A percentile compares a stretch with the other conserved stretches of the same genome.
Conservation (phyloP, 1,140 invertebrate genomes). For the Antheraea pernyi region DNA sequence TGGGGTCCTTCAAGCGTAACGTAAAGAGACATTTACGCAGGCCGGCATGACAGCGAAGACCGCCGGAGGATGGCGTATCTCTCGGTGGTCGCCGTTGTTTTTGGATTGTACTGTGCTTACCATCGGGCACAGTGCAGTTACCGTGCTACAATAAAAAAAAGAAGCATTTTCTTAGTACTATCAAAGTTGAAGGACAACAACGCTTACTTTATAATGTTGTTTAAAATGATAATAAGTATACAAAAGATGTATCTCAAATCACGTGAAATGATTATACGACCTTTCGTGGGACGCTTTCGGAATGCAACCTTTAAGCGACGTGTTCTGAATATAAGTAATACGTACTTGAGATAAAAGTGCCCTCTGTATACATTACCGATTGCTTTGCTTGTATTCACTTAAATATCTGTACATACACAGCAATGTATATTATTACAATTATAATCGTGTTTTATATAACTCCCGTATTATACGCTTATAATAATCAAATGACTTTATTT, state of each 20-base stretch:
- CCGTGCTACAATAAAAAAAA: too few species aligned
- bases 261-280: conserved; percentile 21
- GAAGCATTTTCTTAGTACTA: background rate
- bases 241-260: background rate
- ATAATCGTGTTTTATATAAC: too few species aligned
- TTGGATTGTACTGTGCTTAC: too few species aligned
- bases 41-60: too few species aligned
- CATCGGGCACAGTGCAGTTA: too few species aligned
- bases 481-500: too few species aligned
- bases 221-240: background rate
- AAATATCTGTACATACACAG: background rate
- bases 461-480: too few species aligned
- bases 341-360: background rate
- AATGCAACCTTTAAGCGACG: conserved; percentile 38
- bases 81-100: too few species aligned
- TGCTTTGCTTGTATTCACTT: background rate
- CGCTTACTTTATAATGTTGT: background rate
- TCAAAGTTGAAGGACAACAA: background rate
- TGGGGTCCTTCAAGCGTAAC: too few species aligned
- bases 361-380: background rate
- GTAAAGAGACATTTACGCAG: too few species aligned
- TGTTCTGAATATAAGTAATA: background rate
- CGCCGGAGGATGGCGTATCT: too few species aligned
- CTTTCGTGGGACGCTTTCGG: conserved; percentile 35
- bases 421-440: background rate